Percentiles rank a stretch among this genome's conserved stretches.
These are phyloP conservation scores for Chionoecetes opilio DNA, from an alignment of 1,140 invertebrate genomes.

Conservation along the genomic window DNA sequence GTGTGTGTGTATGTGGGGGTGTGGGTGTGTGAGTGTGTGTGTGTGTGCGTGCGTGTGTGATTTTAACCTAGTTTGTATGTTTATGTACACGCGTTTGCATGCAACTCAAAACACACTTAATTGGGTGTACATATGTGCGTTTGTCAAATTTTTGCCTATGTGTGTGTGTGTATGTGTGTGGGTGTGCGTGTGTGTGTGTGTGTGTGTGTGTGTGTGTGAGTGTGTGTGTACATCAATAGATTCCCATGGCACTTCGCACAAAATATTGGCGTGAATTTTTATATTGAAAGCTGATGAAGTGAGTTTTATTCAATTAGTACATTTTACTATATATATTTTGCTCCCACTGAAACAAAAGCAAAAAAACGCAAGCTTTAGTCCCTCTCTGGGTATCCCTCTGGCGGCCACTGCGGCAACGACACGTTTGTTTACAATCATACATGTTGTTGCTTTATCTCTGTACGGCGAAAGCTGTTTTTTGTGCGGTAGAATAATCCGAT, in stretches of 20 bases:
- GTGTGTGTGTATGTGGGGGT: background rate
- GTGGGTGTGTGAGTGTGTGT: background rate
- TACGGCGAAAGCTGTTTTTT: background rate
- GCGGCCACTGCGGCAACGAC: background rate
- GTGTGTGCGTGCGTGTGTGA: background rate
- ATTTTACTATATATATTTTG: background rate
- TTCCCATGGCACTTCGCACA: background rate
- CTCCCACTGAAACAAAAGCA: background rate
- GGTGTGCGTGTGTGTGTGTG: background rate
- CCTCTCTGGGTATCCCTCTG: background rate
- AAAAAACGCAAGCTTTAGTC: background rate
- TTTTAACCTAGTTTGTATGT: background rate
- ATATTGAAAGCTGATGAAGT: slow-evolving; percentile 8
- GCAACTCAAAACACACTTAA: no score
- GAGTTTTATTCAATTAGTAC: background rate
- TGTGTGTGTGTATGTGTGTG: slow-evolving; percentile 43
- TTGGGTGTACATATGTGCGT: background rate
- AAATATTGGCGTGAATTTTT: background rate
- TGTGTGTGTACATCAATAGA: background rate
- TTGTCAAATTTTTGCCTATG: background rate
- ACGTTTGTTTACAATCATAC: slow-evolving; percentile 29
- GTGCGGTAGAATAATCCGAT: background rate
- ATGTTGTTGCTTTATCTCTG: background rate
- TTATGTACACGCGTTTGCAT: background rate
- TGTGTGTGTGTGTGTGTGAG: background rate